Evolutionary conservation across 2,113 vertebrate species (phyloP).

Genomic region (Chloropsis cyanopogon): DNA sequence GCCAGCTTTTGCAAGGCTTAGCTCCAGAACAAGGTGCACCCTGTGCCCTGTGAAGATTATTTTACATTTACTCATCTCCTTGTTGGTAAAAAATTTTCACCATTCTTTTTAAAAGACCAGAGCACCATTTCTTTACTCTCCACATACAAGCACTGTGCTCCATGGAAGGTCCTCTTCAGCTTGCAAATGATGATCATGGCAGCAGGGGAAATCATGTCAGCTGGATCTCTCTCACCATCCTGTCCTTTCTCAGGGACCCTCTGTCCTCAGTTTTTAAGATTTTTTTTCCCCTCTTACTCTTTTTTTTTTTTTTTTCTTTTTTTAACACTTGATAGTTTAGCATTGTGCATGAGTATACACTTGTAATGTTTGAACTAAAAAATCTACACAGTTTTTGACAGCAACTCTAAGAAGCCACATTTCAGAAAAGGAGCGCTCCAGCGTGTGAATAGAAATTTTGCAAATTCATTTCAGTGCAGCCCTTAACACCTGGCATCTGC

Average conservation of each 20-base stretch:
- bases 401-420: conserved; percentile 40
- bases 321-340: neutral
- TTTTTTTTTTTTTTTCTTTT: neutral
- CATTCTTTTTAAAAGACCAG: conserved; percentile 6
- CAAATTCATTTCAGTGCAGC: conserved; percentile 35
- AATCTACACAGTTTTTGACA: conserved; percentile 35
- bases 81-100: neutral
- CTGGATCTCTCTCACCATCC: conserved; percentile 49
- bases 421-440: conserved; percentile 2
- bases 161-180: conserved; percentile 58
- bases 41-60: conserved; percentile 16
- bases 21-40: neutral
- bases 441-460: conserved; percentile 20
- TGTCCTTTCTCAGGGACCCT: conserved; percentile 40
- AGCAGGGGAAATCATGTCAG: conserved; percentile 38
- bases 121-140: conserved; percentile 46
- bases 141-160: conserved; percentile 35
- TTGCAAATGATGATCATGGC: conserved; percentile 53
- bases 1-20: conserved; percentile 1
- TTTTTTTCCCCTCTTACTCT: neutral
- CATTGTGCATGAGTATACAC: neutral
- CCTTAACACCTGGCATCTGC: conserved; percentile 40
- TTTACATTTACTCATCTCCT: conserved; percentile 13
- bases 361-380: conserved; percentile 30
- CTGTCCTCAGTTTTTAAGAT: neutral